A percentile compares a stretch with the other conserved stretches of the same genome.
These are phyloP conservation scores for Sarcophaga caerulescens DNA, from an alignment of 2,888 invertebrate genomes.

Conservation along the genomic window DNA sequence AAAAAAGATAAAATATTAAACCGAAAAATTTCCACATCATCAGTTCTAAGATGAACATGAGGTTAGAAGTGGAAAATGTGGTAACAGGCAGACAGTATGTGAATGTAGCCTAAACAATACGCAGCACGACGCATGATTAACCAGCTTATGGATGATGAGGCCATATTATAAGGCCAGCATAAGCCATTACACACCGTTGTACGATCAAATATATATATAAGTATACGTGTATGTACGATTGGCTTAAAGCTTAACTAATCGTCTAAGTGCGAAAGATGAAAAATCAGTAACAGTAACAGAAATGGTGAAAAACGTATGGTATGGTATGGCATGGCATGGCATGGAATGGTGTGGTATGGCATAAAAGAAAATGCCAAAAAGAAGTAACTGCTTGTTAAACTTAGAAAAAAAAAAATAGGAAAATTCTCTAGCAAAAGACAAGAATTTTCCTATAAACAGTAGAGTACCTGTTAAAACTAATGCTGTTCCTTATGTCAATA, in stretches of 20 bases:
- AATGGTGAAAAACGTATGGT: not conserved
- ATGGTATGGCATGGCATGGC: too few species aligned
- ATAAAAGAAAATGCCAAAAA: conserved; percentile 46
- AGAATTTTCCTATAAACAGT: conserved; percentile 50
- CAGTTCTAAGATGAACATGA: conserved; percentile 47
- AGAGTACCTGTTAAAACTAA: not conserved
- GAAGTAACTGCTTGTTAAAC: conserved; percentile 65
- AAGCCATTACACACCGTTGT: conserved; percentile 36
- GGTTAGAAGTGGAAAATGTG: not conserved
- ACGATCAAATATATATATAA: not conserved
- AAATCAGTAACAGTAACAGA: conserved; percentile 64
- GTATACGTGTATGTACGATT: not conserved
- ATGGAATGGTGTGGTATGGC: not conserved
- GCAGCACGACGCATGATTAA: conserved; percentile 66
- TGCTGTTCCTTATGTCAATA: not conserved
- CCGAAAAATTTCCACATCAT: conserved; percentile 60
- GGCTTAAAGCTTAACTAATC: conserved; percentile 63
- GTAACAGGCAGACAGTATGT: conserved; percentile 16
- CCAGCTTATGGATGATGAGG: conserved; percentile 59
- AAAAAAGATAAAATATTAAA: not conserved
- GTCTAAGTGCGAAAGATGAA: conserved; percentile 66
- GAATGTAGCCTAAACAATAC: conserved; percentile 56
- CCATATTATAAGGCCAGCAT: conserved; percentile 52
- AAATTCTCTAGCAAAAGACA: conserved; percentile 55
- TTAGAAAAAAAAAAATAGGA: conserved; percentile 37